Conservation (phyloP, 2,113 vertebrate genomes). For the Meleagris gallopavo region DNA sequence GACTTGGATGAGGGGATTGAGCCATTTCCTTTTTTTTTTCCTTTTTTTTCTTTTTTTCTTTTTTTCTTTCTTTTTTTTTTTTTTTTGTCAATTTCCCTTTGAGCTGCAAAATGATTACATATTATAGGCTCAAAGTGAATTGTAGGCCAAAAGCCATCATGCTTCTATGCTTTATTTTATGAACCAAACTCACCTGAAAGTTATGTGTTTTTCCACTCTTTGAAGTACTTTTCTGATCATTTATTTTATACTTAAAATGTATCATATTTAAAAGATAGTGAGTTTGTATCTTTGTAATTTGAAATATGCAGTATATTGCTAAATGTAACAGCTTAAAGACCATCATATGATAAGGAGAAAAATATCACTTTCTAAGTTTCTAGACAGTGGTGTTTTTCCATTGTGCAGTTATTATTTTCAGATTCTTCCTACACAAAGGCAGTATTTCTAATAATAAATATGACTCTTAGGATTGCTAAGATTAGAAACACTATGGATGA, state of each 20-base stretch:
- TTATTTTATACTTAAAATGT: background rate
- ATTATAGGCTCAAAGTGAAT: background rate
- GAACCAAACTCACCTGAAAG: background rate
- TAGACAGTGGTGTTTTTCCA: background rate
- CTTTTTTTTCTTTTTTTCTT: background rate
- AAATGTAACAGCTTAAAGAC: background rate
- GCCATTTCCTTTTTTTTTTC: background rate
- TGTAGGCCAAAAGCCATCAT: background rate
- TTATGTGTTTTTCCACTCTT: background rate
- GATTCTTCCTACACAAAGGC: background rate
- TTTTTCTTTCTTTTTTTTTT: background rate
- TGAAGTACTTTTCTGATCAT: background rate
- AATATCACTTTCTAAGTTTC: background rate
- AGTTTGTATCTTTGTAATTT: too few species aligned
- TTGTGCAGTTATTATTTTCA: background rate
- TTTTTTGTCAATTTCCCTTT: background rate
- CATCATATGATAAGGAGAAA: background rate
- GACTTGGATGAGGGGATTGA: too few species aligned
- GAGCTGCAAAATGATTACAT: background rate
- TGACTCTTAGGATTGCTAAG: background rate
- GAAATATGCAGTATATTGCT: background rate
- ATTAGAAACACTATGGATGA: background rate
- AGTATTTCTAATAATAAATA: background rate
- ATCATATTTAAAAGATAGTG: too few species aligned
- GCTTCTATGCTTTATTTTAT: background rate